Base-by-base conservation (phyloP, 2,888 invertebrate genomes). In the Alentia gelatinosa region DNA sequence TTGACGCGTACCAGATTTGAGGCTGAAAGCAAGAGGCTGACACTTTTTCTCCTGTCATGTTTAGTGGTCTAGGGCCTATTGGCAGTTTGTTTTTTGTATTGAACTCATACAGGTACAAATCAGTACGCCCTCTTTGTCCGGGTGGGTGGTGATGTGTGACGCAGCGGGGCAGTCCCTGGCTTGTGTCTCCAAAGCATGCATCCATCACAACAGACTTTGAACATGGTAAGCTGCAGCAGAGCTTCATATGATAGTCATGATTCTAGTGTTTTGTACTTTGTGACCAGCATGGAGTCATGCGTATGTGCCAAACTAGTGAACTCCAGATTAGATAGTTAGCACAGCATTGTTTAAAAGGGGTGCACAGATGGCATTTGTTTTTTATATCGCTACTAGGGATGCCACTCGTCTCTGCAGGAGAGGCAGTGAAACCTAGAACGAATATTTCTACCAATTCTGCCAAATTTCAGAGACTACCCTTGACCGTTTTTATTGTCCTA, bases 1-100 rank as follows among this genome's bases (percentile, higher is more conserved):
- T 47, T 26, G 86, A 86, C 15, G n/a, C 39, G 33, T 26, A 26
- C n/a, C 42, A 47, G 86, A 33, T 86, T 86, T 50, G 0, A 50
- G 86, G 86, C 86, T 86, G 86, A 86, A 86, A 86, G 86, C 50
- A 86, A 86, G 86, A 86, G 47, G 86, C 86, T 86, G 86, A 86
- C 86, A 86, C 86, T 86, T 86, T 47, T 86, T 79, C 63, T 47
- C 47, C 33, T 79, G 79, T 79, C 79, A 19, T 79, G 79, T 79
- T 79, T 39, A 79, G 39, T 79, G 35, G 35, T 5, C 39, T 35
- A 79, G 79, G 37, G 79, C 39, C 79, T 79, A 12, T n/a, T 56
- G 15, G 7, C 47, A 63, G n/a, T 74, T 37, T 19, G 79, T 35
- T 35, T 37, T 79, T 39, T 79, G 37, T 79, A 79, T 39, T 35